phyloP scores from a whole-genome alignment of 2,113 vertebrate genomes.

The Labeo rohita region DNA sequence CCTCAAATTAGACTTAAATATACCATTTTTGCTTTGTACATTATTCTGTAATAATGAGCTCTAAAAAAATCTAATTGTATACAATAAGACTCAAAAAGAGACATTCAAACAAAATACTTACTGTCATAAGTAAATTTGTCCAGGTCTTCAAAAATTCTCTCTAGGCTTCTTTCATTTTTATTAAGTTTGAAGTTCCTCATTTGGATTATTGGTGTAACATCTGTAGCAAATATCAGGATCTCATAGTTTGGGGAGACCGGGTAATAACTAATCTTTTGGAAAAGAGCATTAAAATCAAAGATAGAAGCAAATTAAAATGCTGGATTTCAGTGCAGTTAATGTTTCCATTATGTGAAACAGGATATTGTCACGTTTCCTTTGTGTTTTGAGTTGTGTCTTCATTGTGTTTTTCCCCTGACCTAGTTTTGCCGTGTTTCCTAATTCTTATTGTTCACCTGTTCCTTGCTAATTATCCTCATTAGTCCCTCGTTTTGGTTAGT shows the following conservation, averaged over 20 bases:
- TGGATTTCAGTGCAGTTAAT: not conserved
- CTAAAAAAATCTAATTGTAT: no score
- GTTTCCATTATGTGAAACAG: not conserved
- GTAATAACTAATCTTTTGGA: constrained; percentile 72
- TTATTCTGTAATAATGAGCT: not conserved
- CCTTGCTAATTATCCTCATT: no score
- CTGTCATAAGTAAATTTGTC: constrained; percentile 32
- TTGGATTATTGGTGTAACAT: constrained; percentile 48
- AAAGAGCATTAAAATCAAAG: constrained; percentile 21
- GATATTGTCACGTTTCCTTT: not conserved
- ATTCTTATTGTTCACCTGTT: no score
- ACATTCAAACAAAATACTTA: constrained; percentile 51
- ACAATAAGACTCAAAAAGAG: not conserved
- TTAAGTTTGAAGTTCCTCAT: constrained; percentile 59
- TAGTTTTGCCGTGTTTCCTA: no score
- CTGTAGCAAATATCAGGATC: constrained; percentile 72
- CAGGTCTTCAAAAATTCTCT: fast-evolving
- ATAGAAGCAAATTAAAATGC: not conserved
- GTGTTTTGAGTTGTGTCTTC: no score
- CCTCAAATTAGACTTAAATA: no score
- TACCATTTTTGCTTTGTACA: not conserved
- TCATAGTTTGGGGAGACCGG: constrained; percentile 74
- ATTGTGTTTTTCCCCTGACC: no score
- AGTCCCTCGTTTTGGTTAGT: no score
- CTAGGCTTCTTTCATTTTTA: fast-evolving